Evolutionary conservation across 1,140 invertebrate species (phyloP).

Genomic region (Cydia fagiglandana): DNA sequence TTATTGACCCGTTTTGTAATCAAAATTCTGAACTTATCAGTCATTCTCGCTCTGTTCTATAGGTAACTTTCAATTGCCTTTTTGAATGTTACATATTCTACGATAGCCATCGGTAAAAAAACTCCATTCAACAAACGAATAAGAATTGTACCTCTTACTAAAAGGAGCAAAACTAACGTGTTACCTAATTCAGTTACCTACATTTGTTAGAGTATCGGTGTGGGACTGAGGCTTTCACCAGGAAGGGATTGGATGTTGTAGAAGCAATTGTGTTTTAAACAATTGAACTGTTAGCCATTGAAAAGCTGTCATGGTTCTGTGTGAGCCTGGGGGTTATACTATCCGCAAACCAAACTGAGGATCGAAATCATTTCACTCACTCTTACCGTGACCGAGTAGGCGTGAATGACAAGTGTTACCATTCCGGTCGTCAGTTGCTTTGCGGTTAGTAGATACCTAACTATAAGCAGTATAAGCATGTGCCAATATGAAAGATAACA

Average conservation of each 20-base stretch:
- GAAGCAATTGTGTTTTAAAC: constrained; percentile 10
- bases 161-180: constrained; percentile 14
- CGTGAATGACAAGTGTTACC: no score
- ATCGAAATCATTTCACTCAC: no score
- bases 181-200: constrained; percentile 31
- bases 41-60: neutral
- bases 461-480: no score
- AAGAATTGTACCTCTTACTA: neutral
- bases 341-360: no score
- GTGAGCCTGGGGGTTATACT: neutral
- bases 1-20: no score
- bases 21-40: neutral
- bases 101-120: neutral
- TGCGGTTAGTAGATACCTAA: no score
- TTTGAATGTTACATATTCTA: neutral
- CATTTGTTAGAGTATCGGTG: constrained; percentile 12
- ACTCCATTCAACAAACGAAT: constrained; percentile 1
- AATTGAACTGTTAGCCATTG: constrained; percentile 6
- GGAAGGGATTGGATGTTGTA: constrained; percentile 23
- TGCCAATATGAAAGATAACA: no score
- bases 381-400: no score
- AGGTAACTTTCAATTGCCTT: neutral
- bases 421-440: no score
- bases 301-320: neutral
- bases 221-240: constrained; percentile 25